Evolutionary conservation across 2,888 invertebrate genomes (phyloP), one percentile per base, ranked within the genome.

Genomic region (Nysson spinosus): DNA sequence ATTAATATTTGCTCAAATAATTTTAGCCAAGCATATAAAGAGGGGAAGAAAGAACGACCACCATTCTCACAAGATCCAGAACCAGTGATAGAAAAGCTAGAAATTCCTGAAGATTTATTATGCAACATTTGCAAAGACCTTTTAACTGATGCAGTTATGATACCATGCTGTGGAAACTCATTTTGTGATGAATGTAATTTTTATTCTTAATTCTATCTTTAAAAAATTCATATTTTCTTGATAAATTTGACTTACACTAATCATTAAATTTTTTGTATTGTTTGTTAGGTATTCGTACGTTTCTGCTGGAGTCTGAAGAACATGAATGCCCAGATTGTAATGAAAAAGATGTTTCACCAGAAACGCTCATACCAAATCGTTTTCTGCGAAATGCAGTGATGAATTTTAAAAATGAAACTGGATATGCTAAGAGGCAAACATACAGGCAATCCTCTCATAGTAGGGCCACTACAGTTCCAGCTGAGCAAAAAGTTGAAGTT

Each of bases 181-280:
- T 99, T 97, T 89, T 99, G 99, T 88, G 98, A 99, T 88, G 98
- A 99, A 88, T 99, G 99, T 95, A 90, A 91, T 93, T 89, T 56
- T 47, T 42, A 26, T 37, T 12, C 49, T 58, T 47, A 44, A 17
- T 26, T 26, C n/a, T n/a, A 49, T 60, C 40, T 49, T 51, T 57
- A 47, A 32, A 51, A 28, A 9, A 42, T 14, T 32, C 16, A 19
- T n/a, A 16, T 43, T 43, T 26, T 35, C 34, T 9, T 17, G n/a
- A 4, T 12, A 14, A 5, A 4, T 12, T 16, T 24, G 32, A n/a
- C n/a, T n/a, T 22, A 16, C 22, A 47, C 44, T 46, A n/a, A 35
- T 30, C 17, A 26, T 35, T 39, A 30, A 43, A 14, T 49, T 61
- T 44, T 5, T 42, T 51, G 7, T 12, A 64, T 55, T 66, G 47